Conservation (phyloP, 2,113 vertebrate genomes). For the Channa maculata region DNA sequence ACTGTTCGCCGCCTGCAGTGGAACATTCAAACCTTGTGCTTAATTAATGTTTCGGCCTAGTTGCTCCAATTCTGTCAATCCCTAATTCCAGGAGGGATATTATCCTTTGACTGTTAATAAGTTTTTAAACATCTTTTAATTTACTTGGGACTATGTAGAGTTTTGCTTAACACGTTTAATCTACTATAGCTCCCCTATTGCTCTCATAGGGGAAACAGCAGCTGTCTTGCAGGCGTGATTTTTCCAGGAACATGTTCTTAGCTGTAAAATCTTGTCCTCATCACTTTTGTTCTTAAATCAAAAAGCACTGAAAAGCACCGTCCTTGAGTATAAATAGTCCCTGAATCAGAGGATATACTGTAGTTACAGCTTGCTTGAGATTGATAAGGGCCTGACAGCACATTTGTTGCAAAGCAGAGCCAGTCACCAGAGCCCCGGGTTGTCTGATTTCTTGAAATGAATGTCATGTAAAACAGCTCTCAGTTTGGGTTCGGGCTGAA, state of each 20-base stretch:
- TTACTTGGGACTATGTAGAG: conserved; percentile 70
- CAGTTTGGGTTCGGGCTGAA: conserved; percentile 22
- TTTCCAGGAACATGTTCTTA: conserved; percentile 13
- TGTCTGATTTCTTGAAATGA: conserved; percentile 49
- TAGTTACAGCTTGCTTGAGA: conserved; percentile 4
- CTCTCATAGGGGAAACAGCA: conserved; percentile 54
- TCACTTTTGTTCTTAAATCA: conserved; percentile 25
- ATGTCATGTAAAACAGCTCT: conserved; percentile 28
- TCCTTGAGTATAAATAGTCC: conserved; percentile 27
- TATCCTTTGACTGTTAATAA: conserved; percentile 77
- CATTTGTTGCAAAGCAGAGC: conserved; percentile 6
- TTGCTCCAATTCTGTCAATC: conserved; percentile 83
- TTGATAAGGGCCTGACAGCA: conserved; percentile 26
- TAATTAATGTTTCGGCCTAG: conserved; percentile 79
- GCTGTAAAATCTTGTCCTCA: conserved; percentile 14
- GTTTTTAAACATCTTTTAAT: conserved; percentile 78
- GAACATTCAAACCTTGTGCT: conserved; percentile 64
- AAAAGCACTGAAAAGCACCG: conserved; percentile 8
- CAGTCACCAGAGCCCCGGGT: conserved; percentile 32
- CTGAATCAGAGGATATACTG: conserved; percentile 20
- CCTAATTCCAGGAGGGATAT: conserved; percentile 78
- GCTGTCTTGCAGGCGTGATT: conserved; percentile 25
- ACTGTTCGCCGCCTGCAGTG: conserved; percentile 62
- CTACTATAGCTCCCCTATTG: conserved; percentile 46
- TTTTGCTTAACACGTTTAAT: conserved; percentile 71